phyloP scores from a whole-genome alignment of 2,888 invertebrate genomes.

The Cryptophagus acutangulus region DNA sequence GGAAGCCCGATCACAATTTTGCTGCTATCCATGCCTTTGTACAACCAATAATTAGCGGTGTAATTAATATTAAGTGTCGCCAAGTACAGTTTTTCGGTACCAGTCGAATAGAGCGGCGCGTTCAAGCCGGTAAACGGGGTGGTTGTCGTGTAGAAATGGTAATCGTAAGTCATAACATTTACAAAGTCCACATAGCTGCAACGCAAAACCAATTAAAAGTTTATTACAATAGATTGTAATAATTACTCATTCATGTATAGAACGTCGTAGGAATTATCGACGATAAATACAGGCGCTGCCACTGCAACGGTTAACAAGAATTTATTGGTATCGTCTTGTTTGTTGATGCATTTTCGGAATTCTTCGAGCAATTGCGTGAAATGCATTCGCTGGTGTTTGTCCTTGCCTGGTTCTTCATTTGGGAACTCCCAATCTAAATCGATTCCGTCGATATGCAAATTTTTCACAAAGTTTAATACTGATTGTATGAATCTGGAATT shows the following conservation, averaged over 20 bases:
- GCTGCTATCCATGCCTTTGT: conserved; percentile 66
- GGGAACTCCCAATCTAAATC: conserved; percentile 90
- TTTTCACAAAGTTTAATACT: conserved; percentile 50
- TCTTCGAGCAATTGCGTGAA: conserved; percentile 71
- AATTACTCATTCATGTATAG: conserved; percentile 68
- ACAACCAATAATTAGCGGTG: conserved; percentile 71
- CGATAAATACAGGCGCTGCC: conserved; percentile 71
- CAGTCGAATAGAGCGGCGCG: conserved; percentile 66
- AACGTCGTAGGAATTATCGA: conserved; percentile 73
- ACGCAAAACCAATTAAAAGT: too few species aligned
- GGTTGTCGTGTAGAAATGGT: conserved; percentile 69
- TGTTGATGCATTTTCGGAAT: conserved; percentile 61
- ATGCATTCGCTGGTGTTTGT: conserved; percentile 61
- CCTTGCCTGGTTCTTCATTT: conserved; percentile 43
- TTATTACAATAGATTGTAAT: too few species aligned
- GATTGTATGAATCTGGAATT: conserved; percentile 52
- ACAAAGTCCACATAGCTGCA: conserved; percentile 72
- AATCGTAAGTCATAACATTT: conserved; percentile 91
- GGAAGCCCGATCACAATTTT: conserved; percentile 84
- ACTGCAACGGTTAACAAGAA: conserved; percentile 72
- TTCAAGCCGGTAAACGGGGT: conserved; percentile 82
- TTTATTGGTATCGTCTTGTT: conserved; percentile 46
- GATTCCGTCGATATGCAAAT: conserved; percentile 61
- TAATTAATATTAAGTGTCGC: conserved; percentile 71
- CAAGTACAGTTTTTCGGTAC: conserved; percentile 59